A percentile compares a stretch with the other conserved stretches of the same genome.
Evolutionary conservation across 2,113 vertebrate species (phyloP).

Genomic region (Thinocorus orbignyianus): DNA sequence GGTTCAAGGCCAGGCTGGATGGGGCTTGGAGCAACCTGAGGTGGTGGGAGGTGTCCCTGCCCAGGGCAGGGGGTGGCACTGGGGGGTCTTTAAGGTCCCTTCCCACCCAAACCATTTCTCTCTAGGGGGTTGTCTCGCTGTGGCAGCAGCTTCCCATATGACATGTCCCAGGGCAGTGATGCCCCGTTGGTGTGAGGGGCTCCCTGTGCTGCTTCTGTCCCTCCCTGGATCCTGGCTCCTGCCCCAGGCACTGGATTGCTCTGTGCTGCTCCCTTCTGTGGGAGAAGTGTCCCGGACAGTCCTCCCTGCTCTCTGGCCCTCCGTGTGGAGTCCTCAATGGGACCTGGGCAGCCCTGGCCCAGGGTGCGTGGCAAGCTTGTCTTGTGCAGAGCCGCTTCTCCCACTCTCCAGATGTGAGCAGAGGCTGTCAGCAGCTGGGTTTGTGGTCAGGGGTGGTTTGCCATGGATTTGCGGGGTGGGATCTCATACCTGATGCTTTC

Average conservation of each 20-base stretch:
- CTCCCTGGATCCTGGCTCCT: neutral
- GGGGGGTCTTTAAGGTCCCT: neutral
- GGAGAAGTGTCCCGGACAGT: too few relatives aligned
- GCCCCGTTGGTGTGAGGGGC: neutral
- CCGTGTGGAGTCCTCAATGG: accelerated
- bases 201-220: neutral
- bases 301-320: too few relatives aligned
- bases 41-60: too few relatives aligned
- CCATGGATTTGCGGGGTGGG: accelerated
- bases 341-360: accelerated
- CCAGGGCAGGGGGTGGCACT: too few relatives aligned
- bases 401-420: neutral
- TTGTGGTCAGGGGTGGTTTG: accelerated
- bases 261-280: neutral
- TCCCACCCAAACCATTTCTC: neutral
- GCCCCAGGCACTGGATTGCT: neutral
- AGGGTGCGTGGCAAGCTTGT: accelerated
- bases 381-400: neutral
- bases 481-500: neutral
- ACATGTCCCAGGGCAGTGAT: accelerated
- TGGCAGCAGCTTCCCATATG: neutral
- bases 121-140: neutral
- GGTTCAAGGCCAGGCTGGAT: too few relatives aligned
- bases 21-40: too few relatives aligned
- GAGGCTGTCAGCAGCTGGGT: neutral